These are phyloP conservation scores for Myrmecobius fasciatus DNA, from an alignment of 2,113 vertebrate species.

Conservation along the genomic window DNA sequence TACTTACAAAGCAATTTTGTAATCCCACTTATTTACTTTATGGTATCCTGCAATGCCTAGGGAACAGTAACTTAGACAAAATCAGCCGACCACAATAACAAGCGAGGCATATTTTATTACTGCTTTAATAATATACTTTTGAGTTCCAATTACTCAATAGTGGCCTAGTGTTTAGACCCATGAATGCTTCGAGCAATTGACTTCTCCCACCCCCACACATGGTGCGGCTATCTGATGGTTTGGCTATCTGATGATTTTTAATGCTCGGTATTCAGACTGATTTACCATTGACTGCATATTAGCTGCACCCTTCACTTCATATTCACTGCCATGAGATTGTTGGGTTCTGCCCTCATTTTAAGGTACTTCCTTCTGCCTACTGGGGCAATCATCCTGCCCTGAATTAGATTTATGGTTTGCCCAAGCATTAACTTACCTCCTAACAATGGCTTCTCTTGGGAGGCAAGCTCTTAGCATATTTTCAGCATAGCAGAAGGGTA, in stretches of 20 bases:
- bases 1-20: conserved; percentile 67
- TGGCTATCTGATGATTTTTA: conserved; percentile 35
- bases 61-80: conserved; percentile 68
- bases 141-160: conserved; percentile 68
- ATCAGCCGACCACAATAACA: conserved; percentile 68
- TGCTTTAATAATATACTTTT: conserved; percentile 70
- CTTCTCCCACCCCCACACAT: conserved; percentile 37
- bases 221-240: conserved; percentile 49
- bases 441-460: conserved; percentile 15
- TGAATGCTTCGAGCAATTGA: conserved; percentile 54
- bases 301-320: conserved; percentile 18
- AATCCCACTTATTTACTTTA: conserved; percentile 72
- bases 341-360: not conserved
- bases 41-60: conserved; percentile 59
- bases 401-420: conserved; percentile 11
- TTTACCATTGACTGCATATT: conserved; percentile 11
- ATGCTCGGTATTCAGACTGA: not conserved
- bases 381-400: not conserved
- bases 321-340: conserved; percentile 12
- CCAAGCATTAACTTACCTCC: conserved; percentile 11
- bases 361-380: not conserved
- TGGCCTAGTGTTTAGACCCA: conserved; percentile 53
- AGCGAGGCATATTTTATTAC: conserved; percentile 67
- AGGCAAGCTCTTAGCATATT: conserved; percentile 15
- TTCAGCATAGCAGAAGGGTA: conserved; percentile 6